phyloP scores from a whole-genome alignment of 1,140 invertebrate genomes.

The Leptopilina clavipes region DNA sequence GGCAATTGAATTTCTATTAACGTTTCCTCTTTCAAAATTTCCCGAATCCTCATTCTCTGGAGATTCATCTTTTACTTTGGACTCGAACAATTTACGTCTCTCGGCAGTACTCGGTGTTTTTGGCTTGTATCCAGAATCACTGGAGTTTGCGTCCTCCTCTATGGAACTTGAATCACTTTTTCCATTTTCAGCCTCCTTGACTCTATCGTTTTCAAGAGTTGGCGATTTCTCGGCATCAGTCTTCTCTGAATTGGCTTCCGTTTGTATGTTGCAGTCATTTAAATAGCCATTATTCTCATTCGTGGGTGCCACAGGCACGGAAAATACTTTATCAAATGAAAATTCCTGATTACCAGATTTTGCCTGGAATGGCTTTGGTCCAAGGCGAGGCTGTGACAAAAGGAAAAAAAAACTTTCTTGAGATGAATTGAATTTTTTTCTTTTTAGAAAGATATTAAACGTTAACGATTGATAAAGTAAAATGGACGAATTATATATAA shows the following conservation, averaged over 20 bases:
- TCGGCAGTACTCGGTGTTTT: conserved; percentile 86
- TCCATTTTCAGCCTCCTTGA: conserved; percentile 74
- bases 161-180: conserved; percentile 79
- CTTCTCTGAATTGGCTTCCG: conserved; percentile 49
- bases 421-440: neutral
- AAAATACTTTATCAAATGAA: conserved; percentile 87
- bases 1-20: conserved; percentile 83
- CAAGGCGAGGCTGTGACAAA: conserved; percentile 82
- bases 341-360: conserved; percentile 82
- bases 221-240: conserved; percentile 66
- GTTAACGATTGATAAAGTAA: no score
- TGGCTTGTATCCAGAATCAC: conserved; percentile 79
- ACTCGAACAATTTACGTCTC: conserved; percentile 81
- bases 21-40: conserved; percentile 76
- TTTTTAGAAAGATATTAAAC: neutral
- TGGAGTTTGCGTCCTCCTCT: conserved; percentile 78
- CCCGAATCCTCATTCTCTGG: conserved; percentile 73
- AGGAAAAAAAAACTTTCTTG: neutral
- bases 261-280: conserved; percentile 51
- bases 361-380: conserved; percentile 88
- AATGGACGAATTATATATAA: neutral
- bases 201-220: conserved; percentile 60
- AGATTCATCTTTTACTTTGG: conserved; percentile 72
- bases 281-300: conserved; percentile 68
- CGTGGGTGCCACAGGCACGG: conserved; percentile 83